Evolutionary conservation across 2,888 invertebrate species (phyloP), one percentile per base, ranked within the genome.

Genomic region (Amphipoea oculea): DNA sequence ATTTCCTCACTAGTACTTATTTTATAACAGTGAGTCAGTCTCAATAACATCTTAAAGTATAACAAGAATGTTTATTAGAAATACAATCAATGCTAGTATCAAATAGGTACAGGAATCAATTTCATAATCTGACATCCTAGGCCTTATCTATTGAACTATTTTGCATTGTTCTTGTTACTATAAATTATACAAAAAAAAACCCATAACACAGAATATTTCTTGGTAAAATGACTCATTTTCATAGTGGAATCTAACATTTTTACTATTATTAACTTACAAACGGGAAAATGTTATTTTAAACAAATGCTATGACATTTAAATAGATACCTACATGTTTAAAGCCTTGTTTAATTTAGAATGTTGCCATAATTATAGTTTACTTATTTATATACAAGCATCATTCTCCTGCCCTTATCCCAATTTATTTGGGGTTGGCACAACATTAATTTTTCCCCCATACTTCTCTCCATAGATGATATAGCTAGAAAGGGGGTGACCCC

Each of bases 241-340:
- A 42, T 6, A 11, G n/a, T 36, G 0, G 0, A 23, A 45, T n/a
- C 17, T 45, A 76, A 51, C 3, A 29, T 42, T 71, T 72, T 62
- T 48, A 45, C 1, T 23, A 48, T 4, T 4, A 17, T 4, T 4
- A 17, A n/a, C 17, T 60, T 36, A 42, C 23, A 9, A 48, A 45
- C 42, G 42, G 74, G 23, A 12, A 45, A 45, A 74, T 77, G 14
- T 9, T 20, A 14, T 62, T 62, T 40, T n/a, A 62, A 72, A 72
- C 17, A 57, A 72, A 71, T 36, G 23, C 12, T 36, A 4, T 11
- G 7, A 36, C 23, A 29, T 54, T 20, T 4, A 1, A 23, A 20
- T 36, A 20, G 17, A 40, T 7, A 12, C 36, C 17, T n/a, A 68
- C 5, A 71, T 54, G 29, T 40, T 40, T 40, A 3, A 70, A 70